phyloP scores from a whole-genome alignment of 2,797 vertebrate genomes.

The Epinephelus malabaricus region DNA sequence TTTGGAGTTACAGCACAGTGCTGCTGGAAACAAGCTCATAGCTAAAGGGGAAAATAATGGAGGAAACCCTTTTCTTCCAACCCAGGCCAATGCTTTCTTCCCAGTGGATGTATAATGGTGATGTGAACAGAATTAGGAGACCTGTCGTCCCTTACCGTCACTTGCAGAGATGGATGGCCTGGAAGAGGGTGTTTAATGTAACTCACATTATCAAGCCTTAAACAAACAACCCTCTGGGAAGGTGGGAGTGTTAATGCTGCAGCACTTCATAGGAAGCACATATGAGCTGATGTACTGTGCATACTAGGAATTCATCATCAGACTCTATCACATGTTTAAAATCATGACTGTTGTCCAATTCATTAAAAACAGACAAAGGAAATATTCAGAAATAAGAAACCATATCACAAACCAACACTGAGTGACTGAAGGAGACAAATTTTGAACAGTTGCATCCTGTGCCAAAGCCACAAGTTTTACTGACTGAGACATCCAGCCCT shows the following conservation, averaged over 20 bases:
- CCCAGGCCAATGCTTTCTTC: conserved; percentile 53
- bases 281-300: conserved; percentile 3
- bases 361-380: background rate
- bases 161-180: conserved; percentile 41
- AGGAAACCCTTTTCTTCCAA: conserved; percentile 63
- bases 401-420: background rate
- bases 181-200: conserved; percentile 63
- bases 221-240: conserved; percentile 43
- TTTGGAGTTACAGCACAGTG: conserved; percentile 68
- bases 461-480: background rate
- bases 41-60: conserved; percentile 56
- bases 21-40: conserved; percentile 66
- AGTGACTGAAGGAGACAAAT: background rate
- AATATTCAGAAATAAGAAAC: background rate
- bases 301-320: conserved; percentile 14
- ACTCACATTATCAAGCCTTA: conserved; percentile 70
- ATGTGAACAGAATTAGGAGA: conserved; percentile 49
- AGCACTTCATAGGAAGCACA: conserved; percentile 17
- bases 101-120: conserved; percentile 46
- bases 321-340: conserved; percentile 8
- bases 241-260: conserved; percentile 36
- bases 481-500: background rate
- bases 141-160: conserved; percentile 34
- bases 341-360: background rate
- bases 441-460: background rate